Base-by-base conservation (phyloP, 2,888 invertebrate species). In the Bruchidius siliquastri region DNA sequence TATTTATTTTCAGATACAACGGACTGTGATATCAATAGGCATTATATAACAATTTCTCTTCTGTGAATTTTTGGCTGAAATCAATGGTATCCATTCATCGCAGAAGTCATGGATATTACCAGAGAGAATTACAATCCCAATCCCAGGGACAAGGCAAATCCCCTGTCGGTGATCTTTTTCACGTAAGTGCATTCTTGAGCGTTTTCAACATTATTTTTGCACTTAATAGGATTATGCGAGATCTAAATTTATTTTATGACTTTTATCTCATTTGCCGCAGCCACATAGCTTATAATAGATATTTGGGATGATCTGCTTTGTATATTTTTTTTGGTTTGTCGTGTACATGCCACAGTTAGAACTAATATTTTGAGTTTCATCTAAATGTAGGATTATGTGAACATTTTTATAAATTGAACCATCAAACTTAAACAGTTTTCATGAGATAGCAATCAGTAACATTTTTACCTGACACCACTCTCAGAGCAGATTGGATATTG, bases 141-240 rank as follows among this genome's bases (percentile, higher is more conserved):
- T 83, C 90, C 90, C 0, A 85, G 87, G 76, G 84, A 87, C 68
- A 84, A 83, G 21, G 89, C 89, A 3, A 89, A 88, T 82, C 82
- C 84, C 4, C 76, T 89, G 6, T 88, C 88, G 68, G 82, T 86
- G 75, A 77, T 89, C 49, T 80, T 88, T 75, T 89, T 90, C 79
- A 88, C 88, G 90, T 89, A 83, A 89, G 89, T 88, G 30, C 69
- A 22, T 32, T 21, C 22, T 68, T 68, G 68, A 68, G 0, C 68
- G 21, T 68, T 20, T 13, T 13, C 18, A 49, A 49, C 49, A 49
- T 49, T 49, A 49, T 49, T 49, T 49, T 49, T 13, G 49, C 66
- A 49, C 4, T 30, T 66, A 30, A 72, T 70, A 67, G 69, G 67
- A 69, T 67, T 70, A 49, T n/a, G 13, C 2, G 26, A 21, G 49